A percentile compares a stretch with the other conserved stretches of the same genome.
phyloP scores from a whole-genome alignment of 2,797 vertebrate genomes.

The Sebastes reedi region DNA sequence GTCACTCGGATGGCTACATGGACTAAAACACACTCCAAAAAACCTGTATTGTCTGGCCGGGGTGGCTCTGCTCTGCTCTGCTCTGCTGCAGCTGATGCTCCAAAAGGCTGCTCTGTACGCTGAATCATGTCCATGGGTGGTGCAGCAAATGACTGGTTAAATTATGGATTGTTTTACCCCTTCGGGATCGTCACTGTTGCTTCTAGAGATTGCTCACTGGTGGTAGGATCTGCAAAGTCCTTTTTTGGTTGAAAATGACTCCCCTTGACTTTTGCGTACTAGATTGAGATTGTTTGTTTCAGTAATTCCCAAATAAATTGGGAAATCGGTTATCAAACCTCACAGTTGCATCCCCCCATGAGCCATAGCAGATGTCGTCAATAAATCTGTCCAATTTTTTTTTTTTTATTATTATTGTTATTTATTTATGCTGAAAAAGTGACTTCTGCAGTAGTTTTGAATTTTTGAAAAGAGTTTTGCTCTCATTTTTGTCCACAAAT shows the following conservation, averaged over 20 bases:
- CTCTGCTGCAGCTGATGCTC: neutral
- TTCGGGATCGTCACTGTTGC: neutral
- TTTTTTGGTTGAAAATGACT: neutral
- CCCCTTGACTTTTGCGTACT: neutral
- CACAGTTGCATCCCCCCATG: constrained; percentile 42
- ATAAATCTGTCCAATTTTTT: constrained; percentile 40
- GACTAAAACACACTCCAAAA: constrained; percentile 14
- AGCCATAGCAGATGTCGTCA: constrained; percentile 61
- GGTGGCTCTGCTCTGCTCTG: neutral
- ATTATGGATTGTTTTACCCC: constrained; percentile 6
- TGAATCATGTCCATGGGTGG: neutral
- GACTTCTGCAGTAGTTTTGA: constrained; percentile 55
- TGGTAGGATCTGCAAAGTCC: neutral
- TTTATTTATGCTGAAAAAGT: constrained; percentile 74
- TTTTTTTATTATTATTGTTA: constrained; percentile 41
- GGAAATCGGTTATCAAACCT: constrained; percentile 25
- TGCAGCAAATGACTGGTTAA: neutral
- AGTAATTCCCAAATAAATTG: neutral
- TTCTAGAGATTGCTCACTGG: neutral
- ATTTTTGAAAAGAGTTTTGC: constrained; percentile 40
- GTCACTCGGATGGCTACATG: neutral
- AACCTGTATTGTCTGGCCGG: neutral
- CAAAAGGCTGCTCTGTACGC: neutral
- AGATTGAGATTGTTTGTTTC: constrained; percentile 4
- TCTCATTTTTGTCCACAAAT: neutral